Evolutionary conservation across 2,888 invertebrate species (phyloP).

Genomic region (Platynereis dumerilii): DNA sequence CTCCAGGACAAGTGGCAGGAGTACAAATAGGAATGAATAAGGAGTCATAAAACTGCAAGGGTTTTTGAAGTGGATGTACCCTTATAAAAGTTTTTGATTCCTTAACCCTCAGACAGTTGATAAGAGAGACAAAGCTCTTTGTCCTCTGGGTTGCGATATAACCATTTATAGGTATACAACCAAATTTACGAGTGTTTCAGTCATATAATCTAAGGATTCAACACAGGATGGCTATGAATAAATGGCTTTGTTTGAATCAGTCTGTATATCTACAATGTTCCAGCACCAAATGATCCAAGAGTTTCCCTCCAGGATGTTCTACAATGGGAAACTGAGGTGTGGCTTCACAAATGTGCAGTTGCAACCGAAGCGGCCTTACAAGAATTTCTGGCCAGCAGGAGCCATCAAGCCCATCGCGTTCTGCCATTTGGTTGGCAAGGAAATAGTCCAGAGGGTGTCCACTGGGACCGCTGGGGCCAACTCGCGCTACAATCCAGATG

Average conservation of each 20-base stretch:
- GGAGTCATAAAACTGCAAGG: too few species aligned
- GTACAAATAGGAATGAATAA: too few species aligned
- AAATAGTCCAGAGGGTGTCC: slow-evolving; percentile 42
- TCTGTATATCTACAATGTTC: slow-evolving; percentile 17
- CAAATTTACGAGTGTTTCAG: slow-evolving; percentile 37
- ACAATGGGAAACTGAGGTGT: slow-evolving; percentile 39
- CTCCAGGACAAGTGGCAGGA: too few species aligned
- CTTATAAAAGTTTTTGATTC: slow-evolving; percentile 16
- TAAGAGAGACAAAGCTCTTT: slow-evolving; percentile 45
- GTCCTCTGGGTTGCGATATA: slow-evolving; percentile 47
- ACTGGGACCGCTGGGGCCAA: slow-evolving; percentile 50
- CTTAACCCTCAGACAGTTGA: slow-evolving; percentile 46
- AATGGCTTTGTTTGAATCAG: too few species aligned
- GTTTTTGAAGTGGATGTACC: too few species aligned
- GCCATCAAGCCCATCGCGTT: slow-evolving; percentile 39
- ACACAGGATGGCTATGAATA: too few species aligned
- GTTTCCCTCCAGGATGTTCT: slow-evolving; percentile 50
- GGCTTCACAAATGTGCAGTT: too few species aligned
- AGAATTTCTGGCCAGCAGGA: slow-evolving; percentile 31
- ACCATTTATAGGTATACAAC: slow-evolving; percentile 45
- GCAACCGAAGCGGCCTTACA: too few species aligned
- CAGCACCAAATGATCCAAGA: slow-evolving; percentile 47
- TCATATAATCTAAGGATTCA: slow-evolving; percentile 30
- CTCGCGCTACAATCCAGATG: slow-evolving; percentile 46
- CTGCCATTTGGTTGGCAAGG: slow-evolving; percentile 48